A percentile compares a stretch with the other conserved stretches of the same genome.
phyloP scores from a whole-genome alignment of 2,888 invertebrate species.

The Chloroclystis v-ata region DNA sequence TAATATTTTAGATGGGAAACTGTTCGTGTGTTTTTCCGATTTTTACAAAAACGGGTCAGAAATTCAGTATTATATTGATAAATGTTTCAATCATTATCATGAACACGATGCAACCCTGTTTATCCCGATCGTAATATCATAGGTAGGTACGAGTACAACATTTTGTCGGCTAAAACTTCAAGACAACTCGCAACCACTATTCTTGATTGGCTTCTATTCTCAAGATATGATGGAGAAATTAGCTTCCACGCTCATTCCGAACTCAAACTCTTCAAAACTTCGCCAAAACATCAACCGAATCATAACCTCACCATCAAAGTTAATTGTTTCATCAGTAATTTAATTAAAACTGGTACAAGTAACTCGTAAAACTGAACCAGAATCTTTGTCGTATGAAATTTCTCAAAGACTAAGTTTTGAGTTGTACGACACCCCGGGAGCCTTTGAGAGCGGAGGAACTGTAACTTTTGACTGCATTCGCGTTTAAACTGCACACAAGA shows the following conservation, averaged over 20 bases:
- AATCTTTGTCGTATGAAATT: slow-evolving; percentile 53
- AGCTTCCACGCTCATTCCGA: slow-evolving; percentile 15
- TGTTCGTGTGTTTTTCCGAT: too few relatives aligned
- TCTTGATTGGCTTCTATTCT: neutral
- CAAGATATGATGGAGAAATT: slow-evolving; percentile 17
- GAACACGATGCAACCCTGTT: too few relatives aligned
- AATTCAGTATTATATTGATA: too few relatives aligned
- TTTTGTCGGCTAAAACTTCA: too few relatives aligned
- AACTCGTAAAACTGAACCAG: slow-evolving; percentile 52
- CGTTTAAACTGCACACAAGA: slow-evolving; percentile 31
- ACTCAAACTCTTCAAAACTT: slow-evolving; percentile 18
- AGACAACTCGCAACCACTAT: neutral
- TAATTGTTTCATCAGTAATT: slow-evolving; percentile 48
- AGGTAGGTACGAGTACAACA: too few relatives aligned
- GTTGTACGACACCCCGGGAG: slow-evolving; percentile 44
- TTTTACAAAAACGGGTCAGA: too few relatives aligned
- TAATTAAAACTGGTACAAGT: slow-evolving; percentile 55
- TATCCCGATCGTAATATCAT: too few relatives aligned
- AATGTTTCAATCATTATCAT: too few relatives aligned
- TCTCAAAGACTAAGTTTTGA: slow-evolving; percentile 43
- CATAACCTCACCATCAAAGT: slow-evolving; percentile 32
- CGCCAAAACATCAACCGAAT: slow-evolving; percentile 21
- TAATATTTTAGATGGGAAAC: too few relatives aligned
- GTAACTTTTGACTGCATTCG: slow-evolving; percentile 51
- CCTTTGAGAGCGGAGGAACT: slow-evolving; percentile 44